Base-by-base conservation (phyloP, 2,888 invertebrate species). In the Catocala nupta region DNA sequence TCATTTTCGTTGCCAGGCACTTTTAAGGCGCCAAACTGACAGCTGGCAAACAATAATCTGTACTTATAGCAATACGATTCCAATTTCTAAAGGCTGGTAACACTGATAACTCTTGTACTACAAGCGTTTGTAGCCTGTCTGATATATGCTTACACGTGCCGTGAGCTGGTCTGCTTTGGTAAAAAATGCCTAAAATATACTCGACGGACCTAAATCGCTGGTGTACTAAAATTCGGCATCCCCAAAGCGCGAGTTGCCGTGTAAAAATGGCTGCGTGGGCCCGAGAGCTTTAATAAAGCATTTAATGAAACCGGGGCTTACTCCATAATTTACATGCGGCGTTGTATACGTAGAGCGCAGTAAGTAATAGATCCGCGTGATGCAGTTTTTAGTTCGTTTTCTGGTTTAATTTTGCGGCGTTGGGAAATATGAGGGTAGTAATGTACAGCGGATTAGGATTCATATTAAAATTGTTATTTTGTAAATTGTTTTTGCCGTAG, bases 301-400 rank as follows among this genome's bases (percentile, higher is more conserved):
- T 86, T 84, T 90, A 88, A 90, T 90, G 85, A 89, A 87, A 86
- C 81, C 70, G 78, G 77, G 65, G 80, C 80, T 75, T 66, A 75
- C 78, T 80, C 77, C 81, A 81, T 90, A 86, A 88, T 84, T 88
- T 83, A 88, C 86, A 85, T 81, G 84, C 71, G 77, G 67, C 55
- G 56, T 50, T 55, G 45, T 64, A 53, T n/a, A 59, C 55, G 63
- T 64, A 79, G 78, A 77, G 49, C 63, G 2, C 39, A 33, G 43
- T 33, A 42, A 6, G 34, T 75, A 42, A 53, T 71, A 79, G 78
- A 76, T 59, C 53, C 48, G 65, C n/a, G 9, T 44, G 10, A 34
- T 52, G 48, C 53, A 56, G 10, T 42, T 56, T 39, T 52, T 8
- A 50, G 8, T 44, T 42, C 34, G 49, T 9, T 16, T 51, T 51